Percentiles rank a stretch among this genome's conserved stretches.
Conservation (phyloP, 2,797 vertebrate species). For the Vireo griseus region DNA sequence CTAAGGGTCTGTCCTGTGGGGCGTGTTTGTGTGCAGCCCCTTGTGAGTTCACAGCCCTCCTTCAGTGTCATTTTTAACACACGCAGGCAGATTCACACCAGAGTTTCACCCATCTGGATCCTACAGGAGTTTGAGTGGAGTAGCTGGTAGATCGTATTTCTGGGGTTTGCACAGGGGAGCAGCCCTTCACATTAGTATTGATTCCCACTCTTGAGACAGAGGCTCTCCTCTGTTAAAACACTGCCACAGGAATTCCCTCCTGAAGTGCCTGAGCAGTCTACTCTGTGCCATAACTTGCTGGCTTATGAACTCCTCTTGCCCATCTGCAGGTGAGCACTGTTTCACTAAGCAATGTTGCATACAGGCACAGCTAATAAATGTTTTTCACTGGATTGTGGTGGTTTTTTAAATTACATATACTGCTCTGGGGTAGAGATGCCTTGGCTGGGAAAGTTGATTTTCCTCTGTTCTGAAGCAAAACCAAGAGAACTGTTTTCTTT, state of each 20-base stretch:
- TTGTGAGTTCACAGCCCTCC: neutral
- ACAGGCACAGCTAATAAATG: neutral
- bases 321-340: rapidly evolving
- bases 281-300: neutral
- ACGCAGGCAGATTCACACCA: rapidly evolving
- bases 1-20: neutral
- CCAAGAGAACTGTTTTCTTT: neutral
- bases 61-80: neutral
- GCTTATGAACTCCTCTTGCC: neutral
- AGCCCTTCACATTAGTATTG: rapidly evolving
- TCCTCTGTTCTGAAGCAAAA: neutral
- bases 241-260: neutral
- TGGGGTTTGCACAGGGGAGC: neutral
- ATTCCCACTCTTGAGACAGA: neutral
- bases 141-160: neutral
- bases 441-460: neutral
- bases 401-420: neutral
- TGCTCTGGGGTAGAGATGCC: neutral
- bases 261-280: neutral
- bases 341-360: neutral
- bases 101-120: neutral
- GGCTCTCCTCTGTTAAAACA: rapidly evolving
- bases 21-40: rapidly evolving
- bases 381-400: neutral
- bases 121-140: neutral